phyloP scores from a whole-genome alignment of 2,888 invertebrate genomes.

The Brachyptera risi region DNA sequence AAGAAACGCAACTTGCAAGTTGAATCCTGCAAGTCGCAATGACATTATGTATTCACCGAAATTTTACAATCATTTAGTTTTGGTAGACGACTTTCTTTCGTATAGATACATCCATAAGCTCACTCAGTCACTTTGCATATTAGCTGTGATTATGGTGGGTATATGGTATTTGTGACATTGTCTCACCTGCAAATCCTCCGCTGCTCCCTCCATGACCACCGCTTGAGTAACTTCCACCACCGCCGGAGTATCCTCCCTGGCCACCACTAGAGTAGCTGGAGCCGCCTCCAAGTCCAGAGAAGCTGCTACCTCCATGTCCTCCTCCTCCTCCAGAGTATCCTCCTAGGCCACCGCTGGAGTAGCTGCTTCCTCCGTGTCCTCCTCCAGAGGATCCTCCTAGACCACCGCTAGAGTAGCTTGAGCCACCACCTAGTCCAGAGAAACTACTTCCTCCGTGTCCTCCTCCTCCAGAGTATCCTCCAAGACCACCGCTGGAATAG shows the following conservation, averaged over 20 bases:
- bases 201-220: slow-evolving; percentile 2
- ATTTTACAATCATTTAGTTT: too few relatives aligned
- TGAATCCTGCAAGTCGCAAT: too few relatives aligned
- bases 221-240: not conserved
- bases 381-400: slow-evolving; percentile 1
- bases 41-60: too few relatives aligned
- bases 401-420: slow-evolving; percentile 6
- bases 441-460: not conserved
- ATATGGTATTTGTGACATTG: too few relatives aligned
- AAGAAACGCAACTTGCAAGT: too few relatives aligned
- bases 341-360: not conserved
- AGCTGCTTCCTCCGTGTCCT: slow-evolving; percentile 1
- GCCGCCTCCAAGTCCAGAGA: slow-evolving; percentile 6
- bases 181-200: slow-evolving; percentile 11
- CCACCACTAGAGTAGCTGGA: slow-evolving; percentile 14
- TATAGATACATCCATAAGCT: too few relatives aligned
- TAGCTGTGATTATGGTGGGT: too few relatives aligned
- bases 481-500: not conserved
- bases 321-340: not conserved
- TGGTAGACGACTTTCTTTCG: too few relatives aligned
- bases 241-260: not conserved
- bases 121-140: too few relatives aligned
- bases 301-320: slow-evolving; percentile 11
- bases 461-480: not conserved
- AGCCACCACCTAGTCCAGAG: not conserved